A percentile compares a stretch with the other conserved stretches of the same genome.
Conservation (phyloP, 92 coral and sea anemone species). For the Meandrina meandrites region DNA sequence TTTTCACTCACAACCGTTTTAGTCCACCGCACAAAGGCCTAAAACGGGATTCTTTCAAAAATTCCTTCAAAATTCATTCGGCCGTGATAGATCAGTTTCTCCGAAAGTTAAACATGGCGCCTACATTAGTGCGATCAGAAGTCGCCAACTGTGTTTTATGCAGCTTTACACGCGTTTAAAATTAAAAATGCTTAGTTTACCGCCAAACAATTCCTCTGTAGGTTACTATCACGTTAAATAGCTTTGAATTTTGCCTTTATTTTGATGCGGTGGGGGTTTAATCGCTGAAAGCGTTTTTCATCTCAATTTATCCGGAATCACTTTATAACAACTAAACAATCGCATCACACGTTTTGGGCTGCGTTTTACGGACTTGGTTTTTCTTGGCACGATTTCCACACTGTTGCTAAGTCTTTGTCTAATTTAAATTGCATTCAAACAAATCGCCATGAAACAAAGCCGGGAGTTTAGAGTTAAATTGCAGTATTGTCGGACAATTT, state of each 20-base stretch:
- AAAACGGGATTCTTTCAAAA: conserved; percentile 21
- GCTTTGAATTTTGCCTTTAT: conserved; percentile 22
- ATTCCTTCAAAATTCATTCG: neutral
- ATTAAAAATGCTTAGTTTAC: conserved; percentile 38
- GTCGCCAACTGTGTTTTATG: conserved; percentile 29
- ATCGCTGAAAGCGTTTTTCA: conserved; percentile 12
- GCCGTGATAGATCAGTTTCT: neutral
- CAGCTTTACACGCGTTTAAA: conserved; percentile 24
- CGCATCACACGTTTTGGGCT: conserved; percentile 27
- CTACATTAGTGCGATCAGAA: conserved; percentile 23
- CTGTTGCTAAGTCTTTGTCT: conserved; percentile 63
- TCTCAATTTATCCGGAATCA: conserved; percentile 33
- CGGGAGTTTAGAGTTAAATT: conserved; percentile 44
- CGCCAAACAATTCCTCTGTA: conserved; percentile 18
- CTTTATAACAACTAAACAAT: conserved; percentile 35
- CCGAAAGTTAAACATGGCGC: conserved; percentile 31
- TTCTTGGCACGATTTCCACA: conserved; percentile 41
- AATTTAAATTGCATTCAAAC: conserved; percentile 48
- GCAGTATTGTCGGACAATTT: conserved; percentile 41
- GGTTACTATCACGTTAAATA: conserved; percentile 21
- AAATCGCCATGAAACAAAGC: conserved; percentile 45
- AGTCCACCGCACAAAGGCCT: conserved; percentile 4
- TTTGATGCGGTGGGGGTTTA: conserved; percentile 34
- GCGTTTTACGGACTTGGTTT: conserved; percentile 24
- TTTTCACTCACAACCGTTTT: conserved; percentile 6